A percentile compares a stretch with the other conserved stretches of the same genome.
Evolutionary conservation across 2,113 vertebrate genomes (phyloP).

Genomic region (Corythaeola cristata): DNA sequence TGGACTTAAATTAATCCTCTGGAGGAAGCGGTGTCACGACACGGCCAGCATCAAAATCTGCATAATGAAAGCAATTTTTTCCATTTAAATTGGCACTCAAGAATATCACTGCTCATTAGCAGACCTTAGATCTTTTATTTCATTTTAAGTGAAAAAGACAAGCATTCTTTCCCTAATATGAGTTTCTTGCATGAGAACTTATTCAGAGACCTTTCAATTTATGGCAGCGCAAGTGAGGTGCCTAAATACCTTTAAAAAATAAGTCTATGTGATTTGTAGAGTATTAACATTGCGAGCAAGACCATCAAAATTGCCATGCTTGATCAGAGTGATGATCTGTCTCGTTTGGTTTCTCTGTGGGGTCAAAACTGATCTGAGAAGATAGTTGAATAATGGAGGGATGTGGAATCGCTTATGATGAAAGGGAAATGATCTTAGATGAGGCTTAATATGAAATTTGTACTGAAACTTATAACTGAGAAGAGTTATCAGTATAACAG

Average conservation of each 20-base stretch:
- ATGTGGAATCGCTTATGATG: neutral
- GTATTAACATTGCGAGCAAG: neutral
- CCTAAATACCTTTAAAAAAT: neutral
- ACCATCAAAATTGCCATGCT: neutral
- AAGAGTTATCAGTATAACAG: neutral
- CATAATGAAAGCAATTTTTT: conserved; percentile 63
- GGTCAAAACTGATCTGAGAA: conserved; percentile 2
- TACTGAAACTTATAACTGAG: neutral
- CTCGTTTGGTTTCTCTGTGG: neutral
- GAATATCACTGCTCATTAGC: conserved; percentile 59
- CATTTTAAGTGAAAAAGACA: conserved; percentile 32
- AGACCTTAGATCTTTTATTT: conserved; percentile 62
- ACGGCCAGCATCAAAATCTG: conserved; percentile 47
- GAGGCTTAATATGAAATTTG: neutral
- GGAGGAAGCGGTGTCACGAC: conserved; percentile 58
- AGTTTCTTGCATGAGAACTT: neutral
- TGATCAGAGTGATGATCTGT: neutral
- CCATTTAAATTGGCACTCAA: conserved; percentile 64
- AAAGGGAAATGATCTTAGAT: conserved; percentile 14
- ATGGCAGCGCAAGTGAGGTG: neutral
- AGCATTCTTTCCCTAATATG: neutral
- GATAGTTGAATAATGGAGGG: neutral
- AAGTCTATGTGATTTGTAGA: neutral
- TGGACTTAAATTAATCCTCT: conserved; percentile 75
- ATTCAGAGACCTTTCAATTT: neutral